These are phyloP conservation scores for Panulirus ornatus DNA, from an alignment of 1,140 invertebrate species.

Conservation along the genomic window DNA sequence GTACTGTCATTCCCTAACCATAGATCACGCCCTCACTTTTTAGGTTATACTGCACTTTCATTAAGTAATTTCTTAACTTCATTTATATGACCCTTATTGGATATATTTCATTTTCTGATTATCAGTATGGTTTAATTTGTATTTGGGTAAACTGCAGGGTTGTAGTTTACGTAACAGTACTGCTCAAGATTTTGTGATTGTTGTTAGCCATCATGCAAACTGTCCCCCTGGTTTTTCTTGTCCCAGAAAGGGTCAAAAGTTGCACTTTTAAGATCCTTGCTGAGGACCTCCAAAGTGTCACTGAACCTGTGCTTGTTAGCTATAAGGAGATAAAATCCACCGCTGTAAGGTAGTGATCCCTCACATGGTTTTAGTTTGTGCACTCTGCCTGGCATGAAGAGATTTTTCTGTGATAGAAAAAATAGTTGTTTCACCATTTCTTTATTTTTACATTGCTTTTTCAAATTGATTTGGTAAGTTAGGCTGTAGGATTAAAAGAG, in stretches of 20 bases:
- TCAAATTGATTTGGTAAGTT: no score
- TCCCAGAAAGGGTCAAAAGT: constrained; percentile 72
- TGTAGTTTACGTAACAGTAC: constrained; percentile 5
- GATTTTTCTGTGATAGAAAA: constrained; percentile 10
- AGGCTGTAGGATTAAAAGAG: no score
- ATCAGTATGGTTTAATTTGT: constrained; percentile 1
- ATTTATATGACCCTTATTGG: constrained; percentile 1
- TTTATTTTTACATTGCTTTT: no score
- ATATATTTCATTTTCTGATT: not conserved
- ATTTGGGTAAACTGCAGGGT: not conserved
- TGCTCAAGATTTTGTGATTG: constrained; percentile 38
- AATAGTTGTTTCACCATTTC: no score
- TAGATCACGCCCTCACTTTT: not conserved
- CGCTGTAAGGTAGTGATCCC: constrained; percentile 64
- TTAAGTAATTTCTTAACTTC: not conserved
- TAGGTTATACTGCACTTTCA: not conserved
- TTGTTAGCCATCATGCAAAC: constrained; percentile 51
- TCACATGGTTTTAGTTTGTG: constrained; percentile 48
- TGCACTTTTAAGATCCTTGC: constrained; percentile 69
- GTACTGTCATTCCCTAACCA: not conserved
- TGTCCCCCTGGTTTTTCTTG: constrained; percentile 37
- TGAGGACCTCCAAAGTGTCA: constrained; percentile 65
- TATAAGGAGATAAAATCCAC: constrained; percentile 71
- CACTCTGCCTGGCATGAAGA: constrained; percentile 58
- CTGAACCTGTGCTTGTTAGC: constrained; percentile 69